Base-by-base conservation (phyloP, 2,888 invertebrate species). In the Andrena chrysosceles region DNA sequence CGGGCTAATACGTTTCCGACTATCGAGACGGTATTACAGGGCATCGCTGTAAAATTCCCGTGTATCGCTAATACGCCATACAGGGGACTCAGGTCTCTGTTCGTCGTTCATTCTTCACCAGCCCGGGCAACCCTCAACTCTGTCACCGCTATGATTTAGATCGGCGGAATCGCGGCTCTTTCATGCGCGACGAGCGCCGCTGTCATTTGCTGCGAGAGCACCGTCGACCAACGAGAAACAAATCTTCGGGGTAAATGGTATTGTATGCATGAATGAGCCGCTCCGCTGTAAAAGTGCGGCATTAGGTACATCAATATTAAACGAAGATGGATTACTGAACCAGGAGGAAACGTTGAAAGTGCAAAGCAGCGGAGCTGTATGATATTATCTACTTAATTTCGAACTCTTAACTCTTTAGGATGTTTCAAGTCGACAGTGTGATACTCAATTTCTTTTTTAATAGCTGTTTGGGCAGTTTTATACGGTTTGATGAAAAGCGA, bases 1-100 rank as follows among this genome's bases (percentile, higher is more conserved):
- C 33, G 8, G 76, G 77, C 72, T 63, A 77, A 78, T 71, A 72
- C 8, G 77, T 78, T 78, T 71, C 66, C 70, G 60, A 35, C 60
- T 77, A 77, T 71, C 80, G 42, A 13, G 29, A 63, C 42, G 63
- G 16, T 49, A 35, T 78, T 72, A 63, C 49, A 16, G 23, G 49
- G 29, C 62, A 62, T 70, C 80, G 8, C 33, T 54, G 35, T 26
- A 67, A 67, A 77, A 76, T 81, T 49, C 35, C 16, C 2, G 60
- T 77, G 66, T 66, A 60, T 33, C 26, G 29, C 33, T 26, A 23
- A n/a, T 10, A 8, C 59, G 62, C 60, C 31, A 13, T 67, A 49
- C 54, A 7, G 6, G 13, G 20, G 42, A 42, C 42, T 54, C 64
- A 52, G 0, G 8, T 20, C n/a, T 31, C 20, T 42, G 49, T n/a